Percentiles rank a stretch among this genome's conserved stretches.
Evolutionary conservation across 1,140 invertebrate genomes (phyloP).

Genomic region (Drosophila ambigua): DNA sequence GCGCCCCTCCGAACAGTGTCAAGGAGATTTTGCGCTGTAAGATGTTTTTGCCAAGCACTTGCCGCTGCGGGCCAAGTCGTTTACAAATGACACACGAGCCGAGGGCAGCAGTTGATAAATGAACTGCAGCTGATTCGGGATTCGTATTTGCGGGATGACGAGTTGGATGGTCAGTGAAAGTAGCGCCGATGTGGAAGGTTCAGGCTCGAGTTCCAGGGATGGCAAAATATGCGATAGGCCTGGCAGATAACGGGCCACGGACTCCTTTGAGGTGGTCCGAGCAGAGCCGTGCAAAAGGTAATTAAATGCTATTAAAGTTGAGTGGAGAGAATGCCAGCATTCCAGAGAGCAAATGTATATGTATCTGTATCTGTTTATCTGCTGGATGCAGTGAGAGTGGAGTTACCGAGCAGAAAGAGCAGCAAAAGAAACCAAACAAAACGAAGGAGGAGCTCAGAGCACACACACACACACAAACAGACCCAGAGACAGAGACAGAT

Average conservation of each 20-base stretch:
- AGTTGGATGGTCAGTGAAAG: constrained; percentile 55
- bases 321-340: constrained; percentile 44
- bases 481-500: constrained; percentile 37
- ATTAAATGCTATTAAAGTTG: constrained; percentile 77
- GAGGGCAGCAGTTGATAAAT: constrained; percentile 64
- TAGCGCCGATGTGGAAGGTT: constrained; percentile 49
- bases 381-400: constrained; percentile 47
- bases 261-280: constrained; percentile 66
- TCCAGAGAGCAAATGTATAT: constrained; percentile 36
- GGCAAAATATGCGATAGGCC: constrained; percentile 32
- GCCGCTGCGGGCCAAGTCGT: constrained; percentile 30
- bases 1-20: constrained; percentile 19
- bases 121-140: constrained; percentile 57
- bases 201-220: constrained; percentile 33
- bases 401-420: constrained; percentile 6
- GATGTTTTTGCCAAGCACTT: constrained; percentile 55
- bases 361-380: constrained; percentile 59
- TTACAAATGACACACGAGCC: constrained; percentile 71
- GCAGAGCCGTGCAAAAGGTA: constrained; percentile 59
- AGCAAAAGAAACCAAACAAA: constrained; percentile 33
- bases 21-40: constrained; percentile 10
- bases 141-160: neutral
- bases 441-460: constrained; percentile 57
- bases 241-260: constrained; percentile 41
- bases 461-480: constrained; percentile 40